Evolutionary conservation across 2,888 invertebrate species (phyloP).

Genomic region (Ochropleura leucogaster): DNA sequence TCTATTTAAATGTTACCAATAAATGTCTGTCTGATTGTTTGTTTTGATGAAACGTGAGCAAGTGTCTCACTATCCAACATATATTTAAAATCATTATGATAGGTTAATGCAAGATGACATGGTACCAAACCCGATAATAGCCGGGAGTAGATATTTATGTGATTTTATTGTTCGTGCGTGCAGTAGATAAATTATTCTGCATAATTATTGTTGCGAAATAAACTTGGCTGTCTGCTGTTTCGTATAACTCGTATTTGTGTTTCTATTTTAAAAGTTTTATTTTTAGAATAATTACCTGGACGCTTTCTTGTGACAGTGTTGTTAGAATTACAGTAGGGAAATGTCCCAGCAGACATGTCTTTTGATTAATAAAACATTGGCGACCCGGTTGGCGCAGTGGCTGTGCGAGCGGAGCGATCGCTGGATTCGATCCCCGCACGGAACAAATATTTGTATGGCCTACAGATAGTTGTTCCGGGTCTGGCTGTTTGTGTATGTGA

Average conservation of each 20-base stretch:
- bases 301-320: constrained; percentile 27
- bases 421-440: no score
- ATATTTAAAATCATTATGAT: constrained; percentile 27
- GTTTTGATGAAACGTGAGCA: constrained; percentile 30
- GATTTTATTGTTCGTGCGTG: constrained; percentile 47
- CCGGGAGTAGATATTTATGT: constrained; percentile 19
- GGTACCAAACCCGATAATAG: constrained; percentile 22
- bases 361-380: background rate
- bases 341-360: background rate
- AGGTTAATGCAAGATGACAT: background rate
- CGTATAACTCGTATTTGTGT: constrained; percentile 40
- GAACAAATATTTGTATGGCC: no score
- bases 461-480: no score
- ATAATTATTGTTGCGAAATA: constrained; percentile 52
- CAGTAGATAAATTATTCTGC: constrained; percentile 53
- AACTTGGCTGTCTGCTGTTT: constrained; percentile 47
- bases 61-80: background rate
- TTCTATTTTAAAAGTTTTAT: constrained; percentile 43
- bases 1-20: constrained; percentile 45
- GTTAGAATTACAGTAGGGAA: background rate
- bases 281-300: constrained; percentile 39
- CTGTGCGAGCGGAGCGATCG: no score
- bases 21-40: constrained; percentile 32
- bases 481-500: no score
- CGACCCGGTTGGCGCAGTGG: no score